Evolutionary conservation across 2,113 vertebrate species (phyloP).

Genomic region (Odocoileus virginianus): DNA sequence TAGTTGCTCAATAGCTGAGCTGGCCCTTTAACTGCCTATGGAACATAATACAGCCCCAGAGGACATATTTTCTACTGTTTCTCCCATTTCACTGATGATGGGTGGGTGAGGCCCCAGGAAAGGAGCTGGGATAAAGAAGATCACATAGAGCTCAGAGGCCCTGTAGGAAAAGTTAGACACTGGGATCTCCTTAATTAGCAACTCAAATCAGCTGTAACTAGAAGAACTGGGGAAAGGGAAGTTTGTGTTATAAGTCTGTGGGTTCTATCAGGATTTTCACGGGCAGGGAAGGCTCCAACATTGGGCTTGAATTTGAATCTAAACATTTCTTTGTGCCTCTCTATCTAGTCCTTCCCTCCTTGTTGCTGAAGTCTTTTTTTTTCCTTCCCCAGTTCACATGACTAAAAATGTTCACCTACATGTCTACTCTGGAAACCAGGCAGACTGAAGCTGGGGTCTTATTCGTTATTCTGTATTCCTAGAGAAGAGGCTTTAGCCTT

Average conservation of each 20-base stretch:
- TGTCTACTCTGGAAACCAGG: not conserved
- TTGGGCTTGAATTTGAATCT: not conserved
- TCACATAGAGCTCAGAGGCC: not conserved
- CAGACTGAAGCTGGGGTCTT: not conserved
- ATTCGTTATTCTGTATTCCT: not conserved
- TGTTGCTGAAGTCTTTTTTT: not conserved
- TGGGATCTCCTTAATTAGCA: not conserved
- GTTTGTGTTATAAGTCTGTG: not conserved
- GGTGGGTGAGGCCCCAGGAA: not conserved
- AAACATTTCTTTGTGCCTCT: not conserved
- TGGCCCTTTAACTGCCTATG: not conserved
- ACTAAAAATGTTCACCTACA: not conserved
- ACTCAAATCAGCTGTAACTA: not conserved
- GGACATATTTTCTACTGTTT: not conserved
- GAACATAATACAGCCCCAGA: not conserved
- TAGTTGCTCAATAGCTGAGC: not conserved
- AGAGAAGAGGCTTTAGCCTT: not conserved
- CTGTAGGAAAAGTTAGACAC: not conserved
- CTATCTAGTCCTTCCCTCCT: not conserved
- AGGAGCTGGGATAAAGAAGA: not conserved
- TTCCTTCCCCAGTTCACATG: not conserved
- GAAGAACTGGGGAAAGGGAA: not conserved
- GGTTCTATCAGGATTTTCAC: not conserved
- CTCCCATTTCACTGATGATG: not conserved
- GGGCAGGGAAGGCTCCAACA: not conserved